Evolutionary conservation across 2,888 invertebrate genomes (phyloP).

Genomic region (Stenchaetothrips biformis): DNA sequence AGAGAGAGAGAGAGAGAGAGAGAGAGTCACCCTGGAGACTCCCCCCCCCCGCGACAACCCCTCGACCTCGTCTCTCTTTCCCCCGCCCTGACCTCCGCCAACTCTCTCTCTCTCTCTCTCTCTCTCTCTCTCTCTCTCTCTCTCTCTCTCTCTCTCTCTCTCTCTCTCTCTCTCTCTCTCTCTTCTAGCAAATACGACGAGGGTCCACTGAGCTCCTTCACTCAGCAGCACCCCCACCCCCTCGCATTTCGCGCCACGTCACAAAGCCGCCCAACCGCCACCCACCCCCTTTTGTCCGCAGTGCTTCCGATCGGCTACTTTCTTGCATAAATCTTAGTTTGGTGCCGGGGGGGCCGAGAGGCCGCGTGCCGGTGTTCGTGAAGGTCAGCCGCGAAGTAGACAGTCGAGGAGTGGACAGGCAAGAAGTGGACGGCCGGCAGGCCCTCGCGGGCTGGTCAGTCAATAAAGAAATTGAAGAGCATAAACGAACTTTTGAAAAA

Average conservation of each 20-base stretch:
- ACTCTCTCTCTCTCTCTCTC: not conserved
- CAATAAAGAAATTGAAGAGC: too few species aligned
- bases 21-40: not conserved
- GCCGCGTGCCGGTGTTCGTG: not conserved
- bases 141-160: not conserved
- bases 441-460: too few species aligned
- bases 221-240: not conserved
- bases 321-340: conserved; percentile 17
- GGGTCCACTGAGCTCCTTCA: not conserved
- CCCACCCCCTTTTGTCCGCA: not conserved
- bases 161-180: not conserved
- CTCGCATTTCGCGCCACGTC: conserved; percentile 4
- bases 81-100: not conserved
- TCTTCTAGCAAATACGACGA: not conserved
- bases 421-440: too few species aligned
- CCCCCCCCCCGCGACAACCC: not conserved
- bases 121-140: not conserved
- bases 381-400: too few species aligned
- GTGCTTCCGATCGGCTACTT: not conserved
- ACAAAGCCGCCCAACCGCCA: not conserved
- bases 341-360: not conserved
- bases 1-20: too few species aligned
- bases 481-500: too few species aligned
- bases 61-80: not conserved
- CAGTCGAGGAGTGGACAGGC: too few species aligned